Percentiles rank a stretch among this genome's conserved stretches.
phyloP scores from a whole-genome alignment of 2,113 vertebrate genomes.

The Gambusia holbrooki region DNA sequence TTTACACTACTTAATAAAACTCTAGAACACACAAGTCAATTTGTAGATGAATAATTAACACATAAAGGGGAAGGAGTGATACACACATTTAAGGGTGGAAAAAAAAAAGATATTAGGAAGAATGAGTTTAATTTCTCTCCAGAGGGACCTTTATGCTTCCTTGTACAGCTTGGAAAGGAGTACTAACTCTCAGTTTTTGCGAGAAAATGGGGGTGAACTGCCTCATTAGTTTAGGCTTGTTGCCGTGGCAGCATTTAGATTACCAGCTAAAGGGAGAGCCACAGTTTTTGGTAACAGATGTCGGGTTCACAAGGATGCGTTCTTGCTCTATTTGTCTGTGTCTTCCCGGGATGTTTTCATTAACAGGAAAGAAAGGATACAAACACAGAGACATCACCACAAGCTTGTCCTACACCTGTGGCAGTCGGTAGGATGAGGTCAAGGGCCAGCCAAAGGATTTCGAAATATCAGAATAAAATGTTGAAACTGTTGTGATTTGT shows the following conservation, averaged over 20 bases:
- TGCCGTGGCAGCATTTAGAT: slow-evolving; percentile 48
- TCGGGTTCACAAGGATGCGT: slow-evolving; percentile 40
- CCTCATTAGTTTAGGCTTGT: slow-evolving; percentile 60
- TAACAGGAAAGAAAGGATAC: slow-evolving; percentile 19
- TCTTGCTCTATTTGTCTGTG: background rate
- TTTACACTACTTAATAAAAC: background rate
- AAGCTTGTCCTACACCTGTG: slow-evolving; percentile 34
- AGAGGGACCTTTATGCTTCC: slow-evolving; percentile 15
- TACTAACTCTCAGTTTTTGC: slow-evolving; percentile 44
- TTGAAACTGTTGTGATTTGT: slow-evolving; percentile 19
- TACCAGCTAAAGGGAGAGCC: slow-evolving; percentile 43
- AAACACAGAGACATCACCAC: slow-evolving; percentile 38
- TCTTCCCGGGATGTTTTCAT: slow-evolving; percentile 56
- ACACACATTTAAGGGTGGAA: background rate
- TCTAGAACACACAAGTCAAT: background rate
- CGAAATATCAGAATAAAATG: slow-evolving; percentile 18
- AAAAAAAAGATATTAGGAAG: background rate
- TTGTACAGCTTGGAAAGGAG: background rate
- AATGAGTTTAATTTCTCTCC: background rate
- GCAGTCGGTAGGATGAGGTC: slow-evolving; percentile 34
- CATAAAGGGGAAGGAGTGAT: background rate
- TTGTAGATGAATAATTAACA: background rate
- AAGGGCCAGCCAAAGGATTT: background rate
- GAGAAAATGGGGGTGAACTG: slow-evolving; percentile 23
- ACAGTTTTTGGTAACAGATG: slow-evolving; percentile 50